These are phyloP conservation scores for Carollia perspicillata DNA, from an alignment of 2,113 vertebrate genomes.

Conservation along the genomic window DNA sequence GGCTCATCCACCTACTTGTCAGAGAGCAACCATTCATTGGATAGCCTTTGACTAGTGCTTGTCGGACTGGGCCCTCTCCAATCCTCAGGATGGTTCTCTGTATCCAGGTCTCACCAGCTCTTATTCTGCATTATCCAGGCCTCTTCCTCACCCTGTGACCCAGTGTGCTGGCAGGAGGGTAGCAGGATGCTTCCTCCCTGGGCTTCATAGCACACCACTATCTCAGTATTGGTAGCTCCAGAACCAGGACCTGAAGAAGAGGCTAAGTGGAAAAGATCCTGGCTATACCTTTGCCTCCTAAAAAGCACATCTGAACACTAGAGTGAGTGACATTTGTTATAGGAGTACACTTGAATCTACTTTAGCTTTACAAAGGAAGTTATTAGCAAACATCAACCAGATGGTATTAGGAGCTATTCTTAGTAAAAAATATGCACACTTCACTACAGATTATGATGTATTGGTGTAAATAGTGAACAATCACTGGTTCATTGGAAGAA, in stretches of 20 bases:
- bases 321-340: not conserved
- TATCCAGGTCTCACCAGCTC: fast-evolving
- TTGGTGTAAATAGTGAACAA: not conserved
- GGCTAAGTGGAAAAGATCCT: not conserved
- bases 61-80: too few species aligned
- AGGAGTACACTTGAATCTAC: not conserved
- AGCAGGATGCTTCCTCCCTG: not conserved
- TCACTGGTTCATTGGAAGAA: not conserved
- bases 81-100: not conserved
- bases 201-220: not conserved
- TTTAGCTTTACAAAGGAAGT: slow-evolving; percentile 1
- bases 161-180: not conserved
- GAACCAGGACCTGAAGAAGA: not conserved
- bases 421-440: not conserved
- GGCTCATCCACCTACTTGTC: not conserved
- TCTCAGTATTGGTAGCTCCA: not conserved
- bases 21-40: not conserved
- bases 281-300: not conserved
- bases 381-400: not conserved
- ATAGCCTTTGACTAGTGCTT: not conserved
- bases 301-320: not conserved
- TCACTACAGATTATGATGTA: not conserved
- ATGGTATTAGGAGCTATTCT: not conserved
- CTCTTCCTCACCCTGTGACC: not conserved
- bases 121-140: not conserved